These are phyloP conservation scores for Drosophila willistoni DNA, from an alignment of 1,140 invertebrate genomes.

Conservation along the genomic window DNA sequence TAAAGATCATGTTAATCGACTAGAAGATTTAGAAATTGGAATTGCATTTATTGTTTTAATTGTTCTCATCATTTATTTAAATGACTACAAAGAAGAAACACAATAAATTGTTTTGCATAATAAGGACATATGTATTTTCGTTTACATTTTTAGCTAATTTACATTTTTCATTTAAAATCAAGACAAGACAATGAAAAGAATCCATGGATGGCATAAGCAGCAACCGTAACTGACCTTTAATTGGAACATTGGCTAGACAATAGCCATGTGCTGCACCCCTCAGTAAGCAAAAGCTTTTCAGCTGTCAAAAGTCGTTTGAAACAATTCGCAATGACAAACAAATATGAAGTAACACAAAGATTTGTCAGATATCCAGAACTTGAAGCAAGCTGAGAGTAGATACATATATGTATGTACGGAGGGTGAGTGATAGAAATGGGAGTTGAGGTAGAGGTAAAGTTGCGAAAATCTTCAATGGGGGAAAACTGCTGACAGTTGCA, in stretches of 20 bases:
- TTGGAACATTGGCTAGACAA: not conserved
- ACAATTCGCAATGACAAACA: constrained; percentile 78
- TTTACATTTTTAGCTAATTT: not conserved
- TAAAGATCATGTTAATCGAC: too few relatives aligned
- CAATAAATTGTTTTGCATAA: too few relatives aligned
- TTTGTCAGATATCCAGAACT: constrained; percentile 21
- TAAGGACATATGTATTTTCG: not conserved
- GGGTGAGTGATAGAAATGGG: not conserved
- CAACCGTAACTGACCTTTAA: not conserved
- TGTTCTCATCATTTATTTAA: too few relatives aligned
- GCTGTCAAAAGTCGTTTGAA: constrained; percentile 77
- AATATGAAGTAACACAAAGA: constrained; percentile 68
- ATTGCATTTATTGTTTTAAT: too few relatives aligned
- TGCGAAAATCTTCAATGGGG: constrained; percentile 59
- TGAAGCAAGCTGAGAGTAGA: not conserved
- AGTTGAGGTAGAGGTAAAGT: not conserved
- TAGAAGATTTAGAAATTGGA: too few relatives aligned
- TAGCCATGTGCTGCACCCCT: not conserved
- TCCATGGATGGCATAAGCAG: not conserved
- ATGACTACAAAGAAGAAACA: too few relatives aligned
- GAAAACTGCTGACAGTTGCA: constrained; percentile 80
- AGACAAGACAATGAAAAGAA: not conserved
- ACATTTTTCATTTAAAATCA: not conserved
- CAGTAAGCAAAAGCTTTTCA: constrained; percentile 68
- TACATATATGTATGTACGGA: not conserved